Base-by-base conservation (phyloP, 2,797 vertebrate species). In the Bradypodion pumilum region DNA sequence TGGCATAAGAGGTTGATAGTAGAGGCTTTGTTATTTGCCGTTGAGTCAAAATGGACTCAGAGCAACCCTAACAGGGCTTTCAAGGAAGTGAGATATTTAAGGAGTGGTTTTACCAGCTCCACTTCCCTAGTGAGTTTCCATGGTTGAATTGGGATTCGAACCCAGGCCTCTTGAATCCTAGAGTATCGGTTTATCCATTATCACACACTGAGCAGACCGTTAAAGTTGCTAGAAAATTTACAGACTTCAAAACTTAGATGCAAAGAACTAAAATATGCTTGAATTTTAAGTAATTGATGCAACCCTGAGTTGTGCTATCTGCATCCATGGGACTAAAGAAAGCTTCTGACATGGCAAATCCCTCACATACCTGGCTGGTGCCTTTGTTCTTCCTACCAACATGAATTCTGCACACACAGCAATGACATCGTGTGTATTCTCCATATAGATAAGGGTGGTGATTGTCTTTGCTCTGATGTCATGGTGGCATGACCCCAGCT, bases 401-500 rank as follows among this genome's bases (percentile, higher is more conserved):
- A 37, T 23, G 21, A 70, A 69, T 76, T 62, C 29, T 60, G 10
- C 1, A 5, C 25, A n/a, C 27, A n/a, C 32, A 21, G 35, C 8
- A 63, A 46, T 5, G 49, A 23, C 6, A n/a, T 29, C 65, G 44
- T 49, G 32, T 32, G 2, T 49, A 16, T 35, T 78, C 60, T 62
- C 29, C 40, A 23, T 19, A 27, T 44, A 70, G 73, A 85, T 49
- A 81, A 81, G 42, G 42, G 29, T 72, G 78, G 25, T 19, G 42
- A 70, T 70, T 75, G 79, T 81, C 74, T 40, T 23, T 7, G 40
- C 35, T 80, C 25, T 78, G 74, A 78, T 60, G 82, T 77, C 49
- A 70, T 70, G 73, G 52, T 81, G 79, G 84, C 78, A 40, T 37
- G 40, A 40, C n/a, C 40, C 78, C 73, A 32, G 65, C 70, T 70